A percentile compares a stretch with the other conserved stretches of the same genome.
Conservation (phyloP, 2,797 vertebrate species). For the Chelmon rostratus region DNA sequence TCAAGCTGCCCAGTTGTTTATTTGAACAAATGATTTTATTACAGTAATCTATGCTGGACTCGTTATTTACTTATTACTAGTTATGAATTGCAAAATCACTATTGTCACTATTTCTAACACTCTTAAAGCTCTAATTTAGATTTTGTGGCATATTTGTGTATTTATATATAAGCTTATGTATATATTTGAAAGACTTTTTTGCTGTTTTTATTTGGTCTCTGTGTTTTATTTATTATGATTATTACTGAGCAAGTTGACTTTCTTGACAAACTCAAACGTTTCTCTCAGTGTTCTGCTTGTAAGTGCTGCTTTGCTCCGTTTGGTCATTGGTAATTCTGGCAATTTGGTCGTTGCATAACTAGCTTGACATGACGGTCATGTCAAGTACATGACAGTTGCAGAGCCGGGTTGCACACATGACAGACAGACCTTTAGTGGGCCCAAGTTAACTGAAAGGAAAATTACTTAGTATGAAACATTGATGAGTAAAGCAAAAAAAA, state of each 20-base stretch:
- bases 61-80: conserved; percentile 3
- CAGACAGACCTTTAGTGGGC: neutral
- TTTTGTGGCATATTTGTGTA: neutral
- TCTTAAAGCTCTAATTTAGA: conserved; percentile 4
- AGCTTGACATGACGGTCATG: neutral
- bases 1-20: neutral
- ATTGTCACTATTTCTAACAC: conserved; percentile 3
- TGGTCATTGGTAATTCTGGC: neutral
- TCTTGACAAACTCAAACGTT: neutral
- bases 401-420: neutral
- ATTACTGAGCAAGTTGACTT: neutral
- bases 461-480: neutral
- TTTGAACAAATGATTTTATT: conserved; percentile 7
- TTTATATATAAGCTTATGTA: too few species aligned
- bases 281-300: neutral
- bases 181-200: neutral
- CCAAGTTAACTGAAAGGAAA: neutral
- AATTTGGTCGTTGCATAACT: neutral
- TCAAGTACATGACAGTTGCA: too few species aligned
- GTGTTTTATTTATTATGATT: neutral
- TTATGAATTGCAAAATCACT: conserved; percentile 2
- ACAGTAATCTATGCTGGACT: neutral
- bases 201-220: neutral
- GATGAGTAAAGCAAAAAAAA: too few species aligned
- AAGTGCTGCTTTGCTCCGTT: neutral